phyloP scores from a whole-genome alignment of 2,113 vertebrate genomes.

The Barnardius zonarius region DNA sequence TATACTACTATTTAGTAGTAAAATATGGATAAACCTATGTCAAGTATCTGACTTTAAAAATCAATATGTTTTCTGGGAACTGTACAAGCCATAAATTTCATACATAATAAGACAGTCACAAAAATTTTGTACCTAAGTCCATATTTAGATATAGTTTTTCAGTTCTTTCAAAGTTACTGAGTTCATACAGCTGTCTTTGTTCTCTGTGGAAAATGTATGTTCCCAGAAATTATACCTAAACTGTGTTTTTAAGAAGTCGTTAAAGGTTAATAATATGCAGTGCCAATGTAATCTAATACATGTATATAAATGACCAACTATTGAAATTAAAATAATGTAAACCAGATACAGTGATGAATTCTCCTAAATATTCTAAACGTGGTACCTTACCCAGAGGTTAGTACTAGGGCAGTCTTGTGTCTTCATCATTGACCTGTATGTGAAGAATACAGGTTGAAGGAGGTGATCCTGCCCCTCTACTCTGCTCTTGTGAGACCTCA shows the following conservation, averaged over 20 bases:
- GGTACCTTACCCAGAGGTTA: neutral
- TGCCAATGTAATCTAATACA: neutral
- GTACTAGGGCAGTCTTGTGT: neutral
- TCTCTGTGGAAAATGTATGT: neutral
- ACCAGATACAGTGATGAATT: neutral
- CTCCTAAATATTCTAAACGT: neutral
- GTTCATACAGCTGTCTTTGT: neutral
- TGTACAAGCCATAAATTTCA: neutral
- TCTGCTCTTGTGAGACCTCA: too few species aligned
- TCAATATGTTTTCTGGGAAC: neutral
- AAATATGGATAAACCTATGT: neutral
- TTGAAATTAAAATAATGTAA: neutral
- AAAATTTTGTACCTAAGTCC: neutral
- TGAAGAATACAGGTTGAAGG: neutral
- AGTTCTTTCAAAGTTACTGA: neutral
- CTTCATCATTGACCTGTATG: rapidly evolving
- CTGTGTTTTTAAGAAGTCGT: neutral
- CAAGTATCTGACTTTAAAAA: neutral
- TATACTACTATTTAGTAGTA: neutral
- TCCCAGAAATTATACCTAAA: neutral
- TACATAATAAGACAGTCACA: neutral
- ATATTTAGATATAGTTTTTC: neutral
- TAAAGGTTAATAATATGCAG: neutral
- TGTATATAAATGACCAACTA: neutral
- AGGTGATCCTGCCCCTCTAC: too few species aligned